Evolutionary conservation across 2,888 invertebrate genomes (phyloP).

Genomic region (Euphydryas editha): DNA sequence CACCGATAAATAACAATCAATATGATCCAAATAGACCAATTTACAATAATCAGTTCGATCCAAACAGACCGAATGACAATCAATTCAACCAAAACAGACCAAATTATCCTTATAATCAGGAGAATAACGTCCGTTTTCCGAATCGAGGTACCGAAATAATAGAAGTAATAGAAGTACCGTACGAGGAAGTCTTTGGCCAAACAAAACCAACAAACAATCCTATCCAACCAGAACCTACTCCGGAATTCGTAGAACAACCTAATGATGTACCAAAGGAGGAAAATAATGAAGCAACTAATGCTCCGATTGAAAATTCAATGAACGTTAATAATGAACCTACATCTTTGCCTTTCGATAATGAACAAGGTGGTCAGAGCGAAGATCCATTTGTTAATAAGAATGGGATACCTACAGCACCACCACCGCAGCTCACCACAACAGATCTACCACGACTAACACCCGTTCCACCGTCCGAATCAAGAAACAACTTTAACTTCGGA

Average conservation of each 20-base stretch:
- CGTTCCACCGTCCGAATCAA: constrained; percentile 48
- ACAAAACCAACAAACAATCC: constrained; percentile 14
- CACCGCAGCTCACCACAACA: not conserved
- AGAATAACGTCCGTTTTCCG: constrained; percentile 43
- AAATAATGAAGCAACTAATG: constrained; percentile 16
- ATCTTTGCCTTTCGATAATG: not conserved
- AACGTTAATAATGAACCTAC: not conserved
- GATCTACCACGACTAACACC: constrained; percentile 49
- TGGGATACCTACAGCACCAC: constrained; percentile 5
- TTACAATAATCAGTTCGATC: constrained; percentile 11
- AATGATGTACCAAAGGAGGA: constrained; percentile 16
- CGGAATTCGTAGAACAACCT: not conserved
- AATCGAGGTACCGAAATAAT: constrained; percentile 25
- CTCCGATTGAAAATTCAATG: not conserved
- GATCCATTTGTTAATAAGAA: not conserved
- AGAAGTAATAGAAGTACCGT: constrained; percentile 31
- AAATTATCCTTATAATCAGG: constrained; percentile 36
- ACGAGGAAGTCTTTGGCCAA: constrained; percentile 34
- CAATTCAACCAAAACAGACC: constrained; percentile 18
- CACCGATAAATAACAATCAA: constrained; percentile 10
- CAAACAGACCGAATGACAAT: constrained; percentile 30
- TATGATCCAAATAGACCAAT: constrained; percentile 29
- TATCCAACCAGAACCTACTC: constrained; percentile 8
- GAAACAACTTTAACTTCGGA: constrained; percentile 53
- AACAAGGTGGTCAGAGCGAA: too few relatives aligned